Base-by-base conservation (phyloP, 1,140 invertebrate genomes). In the Ectropis grisescens region DNA sequence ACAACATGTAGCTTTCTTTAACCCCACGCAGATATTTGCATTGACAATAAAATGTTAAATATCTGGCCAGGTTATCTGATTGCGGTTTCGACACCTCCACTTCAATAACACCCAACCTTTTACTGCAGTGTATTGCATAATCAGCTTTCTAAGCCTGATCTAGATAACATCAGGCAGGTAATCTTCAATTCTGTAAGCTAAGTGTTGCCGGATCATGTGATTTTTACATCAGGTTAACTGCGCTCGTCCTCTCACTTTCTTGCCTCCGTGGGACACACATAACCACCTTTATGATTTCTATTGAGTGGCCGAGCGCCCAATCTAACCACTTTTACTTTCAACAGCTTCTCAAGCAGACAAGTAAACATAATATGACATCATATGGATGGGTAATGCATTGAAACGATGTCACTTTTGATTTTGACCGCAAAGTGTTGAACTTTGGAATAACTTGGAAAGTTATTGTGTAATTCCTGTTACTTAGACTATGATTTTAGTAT, bases 311-410 rank as follows among this genome's bases (percentile, higher is more conserved):
- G 41, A 60, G 42, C 54, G 62, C 60, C 67, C 66, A 70, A 75
- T 59, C 57, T 37, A 41, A 62, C 64, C 47, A 76, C 68, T 76
- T 76, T 76, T 76, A 76, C 71, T 76, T 76, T 75, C 52, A 11
- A 47, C 35, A 33, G 33, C 40, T 32, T 30, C 41, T 44, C 23
- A 25, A 29, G 26, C 34, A 28, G 34, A 37, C 34, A 44, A 26
- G 43, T 46, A 51, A 45, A 42, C 19, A 37, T 23, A 23, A 9
- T 24, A 45, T 50, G 43, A 50, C 47, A 47, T 55, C 47, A 52
- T 33, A 39, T 34, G 33, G 30, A 34, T 26, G 19, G 4, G 32
- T n/a, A 14, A 29, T 19, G 16, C n/a, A n/a, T n/a, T n/a, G n/a
- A n/a, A n/a, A n/a, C 24, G 7, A 32, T 29, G 22, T 33, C 24